These are phyloP conservation scores for Actenoides lindsayi DNA, from an alignment of 2,113 vertebrate species.

Conservation along the genomic window DNA sequence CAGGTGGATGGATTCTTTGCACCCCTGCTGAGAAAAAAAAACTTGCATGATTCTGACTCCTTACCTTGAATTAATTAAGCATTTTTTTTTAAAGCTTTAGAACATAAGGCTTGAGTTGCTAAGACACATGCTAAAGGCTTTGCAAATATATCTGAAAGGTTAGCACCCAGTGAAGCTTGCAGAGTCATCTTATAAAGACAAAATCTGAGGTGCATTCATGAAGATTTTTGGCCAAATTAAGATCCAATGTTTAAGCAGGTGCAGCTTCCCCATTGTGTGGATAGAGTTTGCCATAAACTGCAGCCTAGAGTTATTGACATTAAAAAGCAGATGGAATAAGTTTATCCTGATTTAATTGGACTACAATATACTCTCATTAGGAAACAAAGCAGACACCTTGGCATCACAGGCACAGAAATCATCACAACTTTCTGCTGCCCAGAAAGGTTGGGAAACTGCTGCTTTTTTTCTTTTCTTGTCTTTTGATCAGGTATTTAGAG, in stretches of 20 bases:
- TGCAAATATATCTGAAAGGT: conserved; percentile 37
- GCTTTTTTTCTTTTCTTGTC: not conserved
- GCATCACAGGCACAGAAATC: conserved; percentile 38
- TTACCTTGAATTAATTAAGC: conserved; percentile 70
- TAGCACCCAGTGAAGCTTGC: not conserved
- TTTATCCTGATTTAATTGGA: conserved; percentile 66
- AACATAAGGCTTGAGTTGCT: conserved; percentile 35
- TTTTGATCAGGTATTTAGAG: conserved; percentile 33
- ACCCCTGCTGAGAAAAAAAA: conserved; percentile 51
- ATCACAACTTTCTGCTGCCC: conserved; percentile 11
- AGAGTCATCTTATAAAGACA: not conserved
- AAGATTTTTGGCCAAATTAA: conserved; percentile 5
- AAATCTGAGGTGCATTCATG: not conserved
- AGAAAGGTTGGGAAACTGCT: not conserved
- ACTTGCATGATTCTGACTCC: conserved; percentile 15
- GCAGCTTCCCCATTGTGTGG: not conserved
- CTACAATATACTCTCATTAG: conserved; percentile 60
- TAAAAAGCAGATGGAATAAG: conserved; percentile 50
- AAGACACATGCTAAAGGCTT: conserved; percentile 30
- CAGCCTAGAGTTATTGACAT: conserved; percentile 26
- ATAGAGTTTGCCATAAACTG: conserved; percentile 6
- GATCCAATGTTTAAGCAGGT: conserved; percentile 31
- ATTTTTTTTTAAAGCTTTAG: conserved; percentile 62
- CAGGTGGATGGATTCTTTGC: conserved; percentile 44
- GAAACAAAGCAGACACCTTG: conserved; percentile 48